These are phyloP conservation scores for Prunella strophiata DNA, from an alignment of 2,797 vertebrate species.

Conservation along the genomic window DNA sequence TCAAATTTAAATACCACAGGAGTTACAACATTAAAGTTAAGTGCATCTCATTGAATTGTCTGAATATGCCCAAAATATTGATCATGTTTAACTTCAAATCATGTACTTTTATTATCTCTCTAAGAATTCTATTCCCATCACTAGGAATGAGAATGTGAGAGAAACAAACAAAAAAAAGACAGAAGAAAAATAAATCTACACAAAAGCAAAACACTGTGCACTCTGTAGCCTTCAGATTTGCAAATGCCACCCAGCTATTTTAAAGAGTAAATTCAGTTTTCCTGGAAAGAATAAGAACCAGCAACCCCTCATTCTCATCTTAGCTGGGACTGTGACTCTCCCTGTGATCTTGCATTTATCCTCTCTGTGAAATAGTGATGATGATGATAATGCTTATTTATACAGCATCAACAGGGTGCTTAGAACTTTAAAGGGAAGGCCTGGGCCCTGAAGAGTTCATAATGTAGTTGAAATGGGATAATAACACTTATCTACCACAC, in stretches of 20 bases:
- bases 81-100: conserved; percentile 9
- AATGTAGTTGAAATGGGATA: conserved; percentile 72
- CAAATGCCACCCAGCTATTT: conserved; percentile 44
- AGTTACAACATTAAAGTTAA: background rate
- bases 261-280: conserved; percentile 65
- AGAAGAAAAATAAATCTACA: background rate
- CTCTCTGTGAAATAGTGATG: conserved; percentile 62
- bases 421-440: conserved; percentile 69
- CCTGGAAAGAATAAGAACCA: conserved; percentile 52
- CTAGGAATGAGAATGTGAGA: background rate
- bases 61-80: background rate
- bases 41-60: background rate
- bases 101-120: background rate
- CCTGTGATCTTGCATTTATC: conserved; percentile 69
- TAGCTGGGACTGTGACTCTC: conserved; percentile 46
- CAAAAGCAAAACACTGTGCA: background rate
- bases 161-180: background rate
- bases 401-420: conserved; percentile 65
- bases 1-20: background rate
- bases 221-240: conserved; percentile 50
- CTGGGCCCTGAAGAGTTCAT: conserved; percentile 67
- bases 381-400: conserved; percentile 70
- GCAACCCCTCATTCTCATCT: conserved; percentile 43
- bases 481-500: conserved; percentile 71
- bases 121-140: background rate